Percentiles rank a stretch among this genome's conserved stretches.
These are phyloP conservation scores for Portevinia maculata DNA, from an alignment of 2,888 invertebrate genomes.

Conservation along the genomic window DNA sequence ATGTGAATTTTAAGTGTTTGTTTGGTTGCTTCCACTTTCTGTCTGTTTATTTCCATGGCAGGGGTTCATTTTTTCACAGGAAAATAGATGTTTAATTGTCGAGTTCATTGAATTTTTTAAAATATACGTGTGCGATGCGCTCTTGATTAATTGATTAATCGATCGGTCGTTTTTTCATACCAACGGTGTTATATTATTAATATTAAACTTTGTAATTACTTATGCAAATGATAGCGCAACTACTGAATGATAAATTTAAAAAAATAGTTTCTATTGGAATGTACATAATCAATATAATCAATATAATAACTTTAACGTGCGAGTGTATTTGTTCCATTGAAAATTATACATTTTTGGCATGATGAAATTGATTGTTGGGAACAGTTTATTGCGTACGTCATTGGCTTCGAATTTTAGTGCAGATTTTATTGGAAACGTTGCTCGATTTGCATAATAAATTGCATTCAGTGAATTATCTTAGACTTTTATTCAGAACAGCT, in stretches of 20 bases:
- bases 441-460: no score
- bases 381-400: neutral
- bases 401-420: slow-evolving; percentile 4
- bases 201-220: slow-evolving; percentile 42
- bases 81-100: neutral
- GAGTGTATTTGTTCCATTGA: slow-evolving; percentile 20
- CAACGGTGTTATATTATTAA: slow-evolving; percentile 18
- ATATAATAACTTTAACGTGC: slow-evolving; percentile 10
- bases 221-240: slow-evolving; percentile 46
- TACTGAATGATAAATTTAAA: slow-evolving; percentile 23
- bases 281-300: slow-evolving; percentile 3
- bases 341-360: slow-evolving; percentile 31
- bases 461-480: no score
- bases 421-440: neutral
- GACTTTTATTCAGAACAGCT: neutral
- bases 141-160: slow-evolving; percentile 46
- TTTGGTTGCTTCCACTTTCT: slow-evolving; percentile 3
- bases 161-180: slow-evolving; percentile 21
- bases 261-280: slow-evolving; percentile 24
- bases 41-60: neutral
- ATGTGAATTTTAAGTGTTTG: slow-evolving; percentile 1
- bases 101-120: neutral
- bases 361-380: slow-evolving; percentile 31
- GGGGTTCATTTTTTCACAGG: neutral
- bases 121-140: slow-evolving; percentile 4